Evolutionary conservation across 2,113 vertebrate genomes (phyloP), one percentile per base, ranked within the genome.

Genomic region (Amia ocellicauda): DNA sequence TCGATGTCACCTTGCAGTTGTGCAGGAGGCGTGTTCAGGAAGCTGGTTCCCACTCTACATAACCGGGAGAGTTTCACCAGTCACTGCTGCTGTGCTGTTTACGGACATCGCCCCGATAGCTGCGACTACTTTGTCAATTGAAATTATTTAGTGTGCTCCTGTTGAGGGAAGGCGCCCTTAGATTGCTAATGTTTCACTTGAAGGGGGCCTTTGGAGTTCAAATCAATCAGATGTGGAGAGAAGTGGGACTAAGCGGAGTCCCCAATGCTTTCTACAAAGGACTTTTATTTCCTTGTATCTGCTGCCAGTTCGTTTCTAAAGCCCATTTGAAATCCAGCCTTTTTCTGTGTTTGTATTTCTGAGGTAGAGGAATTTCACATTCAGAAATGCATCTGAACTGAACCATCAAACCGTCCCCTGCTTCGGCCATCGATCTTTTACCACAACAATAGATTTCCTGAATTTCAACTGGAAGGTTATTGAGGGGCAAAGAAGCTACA

Each of bases 181-280:
- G 27, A 56, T 31, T 56, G 53, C 53, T 56, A 56, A 56, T 56
- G 26, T 56, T 28, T 7, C 10, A 24, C 14, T 31, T 56, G 53
- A 56, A 56, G 53, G 24, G 29, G 53, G 26, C 26, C 24, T 28
- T 56, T 28, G 7, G 53, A 28, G 53, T 41, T 58, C 20, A 56
- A 42, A 58, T 58, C 36, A 58, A 58, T 58, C 29, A 19, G 56
- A 58, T n/a, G 36, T 28, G 20, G 11, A 13, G 19, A 58, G 29
- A 58, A 31, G 51, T n/a, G 11, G 28, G 56, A 58, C 36, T 22
- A 7, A 22, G 3, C 4, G 31, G 20, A 58, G 36, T 58, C 56
- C 56, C 56, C n/a, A 19, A 28, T 56, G 53, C 27, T 56, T 58
- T 58, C 17, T 58, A 58, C 56, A 58, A 58, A 58, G 56, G 41